Evolutionary conservation across 1,140 invertebrate genomes (phyloP).

Genomic region (Lamellibrachia luymesi): DNA sequence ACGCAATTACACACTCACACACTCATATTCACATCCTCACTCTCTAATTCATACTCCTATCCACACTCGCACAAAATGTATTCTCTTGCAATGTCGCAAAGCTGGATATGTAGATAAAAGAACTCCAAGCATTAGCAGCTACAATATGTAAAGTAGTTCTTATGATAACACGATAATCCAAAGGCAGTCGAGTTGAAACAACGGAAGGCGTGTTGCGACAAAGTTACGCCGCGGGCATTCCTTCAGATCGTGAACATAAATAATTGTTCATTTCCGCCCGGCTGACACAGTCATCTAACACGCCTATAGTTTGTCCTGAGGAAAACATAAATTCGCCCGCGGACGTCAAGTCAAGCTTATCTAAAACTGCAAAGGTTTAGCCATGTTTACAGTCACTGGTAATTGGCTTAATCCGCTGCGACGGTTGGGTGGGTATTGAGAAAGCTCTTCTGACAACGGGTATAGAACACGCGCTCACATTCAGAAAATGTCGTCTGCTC

Average conservation of each 20-base stretch:
- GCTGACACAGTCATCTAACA: neutral
- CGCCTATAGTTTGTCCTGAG: neutral
- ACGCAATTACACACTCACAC: neutral
- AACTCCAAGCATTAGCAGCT: neutral
- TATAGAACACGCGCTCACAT: neutral
- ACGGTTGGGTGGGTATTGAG: neutral
- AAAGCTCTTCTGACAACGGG: neutral
- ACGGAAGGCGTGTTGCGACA: neutral
- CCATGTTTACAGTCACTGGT: neutral
- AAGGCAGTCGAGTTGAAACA: neutral
- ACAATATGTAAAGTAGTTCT: neutral
- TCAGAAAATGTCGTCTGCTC: neutral
- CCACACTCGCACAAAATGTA: neutral
- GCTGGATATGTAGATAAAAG: neutral
- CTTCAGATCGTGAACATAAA: neutral
- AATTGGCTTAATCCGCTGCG: neutral
- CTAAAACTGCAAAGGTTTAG: neutral
- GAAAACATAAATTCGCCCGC: neutral
- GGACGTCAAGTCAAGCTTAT: neutral
- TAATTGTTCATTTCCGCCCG: neutral
- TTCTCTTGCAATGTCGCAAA: neutral
- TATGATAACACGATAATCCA: neutral
- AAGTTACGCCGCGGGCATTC: neutral
- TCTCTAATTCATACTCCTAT: neutral
- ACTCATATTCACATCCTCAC: neutral